phyloP scores from a whole-genome alignment of 92 coral and sea anemone species.

The Paragorgia papillata region DNA sequence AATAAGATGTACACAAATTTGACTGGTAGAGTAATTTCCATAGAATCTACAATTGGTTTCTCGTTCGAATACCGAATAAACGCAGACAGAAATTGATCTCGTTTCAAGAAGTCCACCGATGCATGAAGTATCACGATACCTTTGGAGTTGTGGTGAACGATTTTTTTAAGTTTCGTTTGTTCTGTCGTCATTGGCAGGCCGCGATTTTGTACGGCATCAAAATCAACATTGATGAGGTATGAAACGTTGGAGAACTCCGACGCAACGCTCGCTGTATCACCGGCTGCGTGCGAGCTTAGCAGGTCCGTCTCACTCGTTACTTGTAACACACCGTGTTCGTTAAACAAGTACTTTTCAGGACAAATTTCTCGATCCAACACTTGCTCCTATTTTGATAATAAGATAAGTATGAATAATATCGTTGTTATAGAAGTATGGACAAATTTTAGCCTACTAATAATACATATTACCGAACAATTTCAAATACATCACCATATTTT shows the following conservation, averaged over 20 bases:
- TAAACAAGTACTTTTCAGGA: conserved; percentile 35
- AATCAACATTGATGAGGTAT: conserved; percentile 10
- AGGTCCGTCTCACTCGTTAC: not conserved
- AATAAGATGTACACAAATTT: conserved; percentile 2
- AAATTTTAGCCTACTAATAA: not conserved
- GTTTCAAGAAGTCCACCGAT: conserved; percentile 28
- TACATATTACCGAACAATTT: too few relatives aligned
- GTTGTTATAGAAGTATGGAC: not conserved
- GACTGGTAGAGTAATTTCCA: conserved; percentile 26
- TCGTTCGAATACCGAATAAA: conserved; percentile 25
- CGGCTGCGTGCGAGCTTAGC: not conserved
- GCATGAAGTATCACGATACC: conserved; percentile 35
- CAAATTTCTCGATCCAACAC: conserved; percentile 20
- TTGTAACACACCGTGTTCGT: conserved; percentile 21
- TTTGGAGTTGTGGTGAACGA: conserved; percentile 18
- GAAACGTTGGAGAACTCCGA: conserved; percentile 40
- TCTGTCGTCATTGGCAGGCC: conserved; percentile 38
- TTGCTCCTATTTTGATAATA: conserved; percentile 9
- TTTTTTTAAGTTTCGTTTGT: conserved; percentile 18
- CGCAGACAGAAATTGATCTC: conserved; percentile 17
- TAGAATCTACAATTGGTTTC: conserved; percentile 8
- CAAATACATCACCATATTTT: too few relatives aligned
- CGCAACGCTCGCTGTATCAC: conserved; percentile 7
- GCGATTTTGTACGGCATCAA: conserved; percentile 8
- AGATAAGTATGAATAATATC: not conserved